phyloP scores from a whole-genome alignment of 2,797 vertebrate genomes.

The Iguana delicatissima region DNA sequence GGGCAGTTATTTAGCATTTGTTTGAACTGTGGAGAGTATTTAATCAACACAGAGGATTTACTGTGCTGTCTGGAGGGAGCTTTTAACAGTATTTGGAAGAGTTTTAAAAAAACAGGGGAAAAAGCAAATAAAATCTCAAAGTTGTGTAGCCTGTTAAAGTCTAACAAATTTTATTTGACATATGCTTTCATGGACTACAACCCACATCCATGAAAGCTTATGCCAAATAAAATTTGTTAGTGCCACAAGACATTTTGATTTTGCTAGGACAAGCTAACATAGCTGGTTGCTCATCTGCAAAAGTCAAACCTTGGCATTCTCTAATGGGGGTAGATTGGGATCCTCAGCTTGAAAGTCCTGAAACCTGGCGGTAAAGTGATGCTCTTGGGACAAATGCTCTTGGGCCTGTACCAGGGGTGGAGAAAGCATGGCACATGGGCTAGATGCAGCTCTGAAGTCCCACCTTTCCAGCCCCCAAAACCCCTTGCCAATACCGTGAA shows the following conservation, averaged over 20 bases:
- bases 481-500: background rate
- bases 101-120: constrained; percentile 8
- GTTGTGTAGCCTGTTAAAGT: background rate
- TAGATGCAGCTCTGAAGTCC: no score
- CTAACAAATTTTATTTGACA: background rate
- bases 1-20: constrained; percentile 25
- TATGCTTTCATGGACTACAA: background rate
- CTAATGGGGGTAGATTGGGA: background rate
- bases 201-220: background rate
- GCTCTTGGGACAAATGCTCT: background rate
- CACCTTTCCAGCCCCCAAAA: no score
- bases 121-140: background rate
- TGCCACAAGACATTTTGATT: background rate
- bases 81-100: constrained; percentile 42
- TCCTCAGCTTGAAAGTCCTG: background rate
- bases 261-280: background rate
- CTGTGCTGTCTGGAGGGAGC: constrained; percentile 41
- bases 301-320: background rate
- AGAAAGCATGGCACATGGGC: no score
- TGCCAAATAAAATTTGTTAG: constrained; percentile 9
- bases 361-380: background rate
- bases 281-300: background rate
- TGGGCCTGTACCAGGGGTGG: no score
- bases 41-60: constrained; percentile 58
- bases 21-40: constrained; percentile 40